Percentiles rank a stretch among this genome's conserved stretches.
phyloP scores from a whole-genome alignment of 2,113 vertebrate genomes.

The Heptranchias perlo region DNA sequence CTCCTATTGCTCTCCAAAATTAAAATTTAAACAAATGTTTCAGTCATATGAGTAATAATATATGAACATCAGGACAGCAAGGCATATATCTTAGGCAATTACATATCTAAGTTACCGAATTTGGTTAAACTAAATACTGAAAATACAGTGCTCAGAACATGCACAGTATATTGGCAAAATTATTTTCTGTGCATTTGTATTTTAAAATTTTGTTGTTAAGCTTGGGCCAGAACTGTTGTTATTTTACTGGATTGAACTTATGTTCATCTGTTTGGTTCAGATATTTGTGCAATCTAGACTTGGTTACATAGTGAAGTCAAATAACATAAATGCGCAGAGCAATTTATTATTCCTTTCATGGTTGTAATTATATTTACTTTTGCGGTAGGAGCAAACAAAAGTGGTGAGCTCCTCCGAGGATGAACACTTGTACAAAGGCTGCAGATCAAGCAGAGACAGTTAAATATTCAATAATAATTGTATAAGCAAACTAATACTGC shows the following conservation, averaged over 20 bases:
- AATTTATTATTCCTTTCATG: background rate
- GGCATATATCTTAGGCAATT: background rate
- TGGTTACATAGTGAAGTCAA: background rate
- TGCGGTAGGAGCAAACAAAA: background rate
- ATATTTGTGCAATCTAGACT: background rate
- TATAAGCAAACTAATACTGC: background rate
- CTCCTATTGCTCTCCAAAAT: background rate
- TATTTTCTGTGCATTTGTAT: background rate
- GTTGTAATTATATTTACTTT: background rate
- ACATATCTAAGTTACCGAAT: background rate
- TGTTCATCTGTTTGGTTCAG: background rate
- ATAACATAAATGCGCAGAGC: background rate
- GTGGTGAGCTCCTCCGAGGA: background rate
- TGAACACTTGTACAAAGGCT: too few species aligned
- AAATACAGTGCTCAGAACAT: background rate
- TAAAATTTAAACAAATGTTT: background rate
- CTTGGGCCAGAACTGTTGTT: background rate
- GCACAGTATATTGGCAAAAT: background rate
- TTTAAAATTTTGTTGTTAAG: background rate
- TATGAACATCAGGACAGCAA: background rate
- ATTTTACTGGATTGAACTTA: background rate
- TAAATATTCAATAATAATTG: background rate
- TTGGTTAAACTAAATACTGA: background rate
- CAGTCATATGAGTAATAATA: background rate
- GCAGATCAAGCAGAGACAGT: background rate